Evolutionary conservation across 2,888 invertebrate genomes (phyloP).

Genomic region (Ophioninae sp.): DNA sequence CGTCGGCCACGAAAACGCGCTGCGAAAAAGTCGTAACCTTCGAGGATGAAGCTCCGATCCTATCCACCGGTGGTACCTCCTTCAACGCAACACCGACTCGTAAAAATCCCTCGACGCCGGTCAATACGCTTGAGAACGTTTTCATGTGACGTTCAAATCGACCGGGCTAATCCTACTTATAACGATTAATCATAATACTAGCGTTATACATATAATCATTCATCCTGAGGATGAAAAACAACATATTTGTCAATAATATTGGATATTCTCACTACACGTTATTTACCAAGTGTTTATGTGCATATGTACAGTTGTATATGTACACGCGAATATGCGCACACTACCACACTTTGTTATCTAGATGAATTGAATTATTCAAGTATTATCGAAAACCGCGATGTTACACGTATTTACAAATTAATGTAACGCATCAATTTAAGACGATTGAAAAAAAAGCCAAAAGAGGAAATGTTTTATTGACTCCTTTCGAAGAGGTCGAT

Average conservation of each 20-base stretch:
- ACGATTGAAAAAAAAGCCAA: constrained; percentile 18
- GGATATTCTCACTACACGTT: constrained; percentile 33
- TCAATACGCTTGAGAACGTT: constrained; percentile 85
- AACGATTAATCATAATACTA: constrained; percentile 28
- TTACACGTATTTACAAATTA: constrained; percentile 58
- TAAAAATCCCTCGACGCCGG: constrained; percentile 77
- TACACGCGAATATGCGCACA: constrained; percentile 7
- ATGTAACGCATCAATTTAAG: constrained; percentile 35
- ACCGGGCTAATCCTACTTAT: constrained; percentile 33
- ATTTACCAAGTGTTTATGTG: constrained; percentile 25
- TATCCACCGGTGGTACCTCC: constrained; percentile 51
- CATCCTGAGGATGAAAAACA: constrained; percentile 15
- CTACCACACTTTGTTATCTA: constrained; percentile 59
- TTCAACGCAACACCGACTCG: constrained; percentile 70
- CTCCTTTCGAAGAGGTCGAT: background rate
- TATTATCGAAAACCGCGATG: constrained; percentile 40
- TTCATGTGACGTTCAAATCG: constrained; percentile 87
- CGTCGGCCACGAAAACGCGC: constrained; percentile 81
- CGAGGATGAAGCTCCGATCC: constrained; percentile 85
- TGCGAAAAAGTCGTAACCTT: constrained; percentile 90
- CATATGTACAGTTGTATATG: constrained; percentile 12
- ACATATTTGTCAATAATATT: constrained; percentile 34
- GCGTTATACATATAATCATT: constrained; percentile 13
- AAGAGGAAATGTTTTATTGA: constrained; percentile 2
- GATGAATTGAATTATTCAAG: constrained; percentile 60